A percentile compares a stretch with the other conserved stretches of the same genome.
These are phyloP conservation scores for Cryptophagus acutangulus DNA, from an alignment of 2,888 invertebrate species.

Conservation along the genomic window DNA sequence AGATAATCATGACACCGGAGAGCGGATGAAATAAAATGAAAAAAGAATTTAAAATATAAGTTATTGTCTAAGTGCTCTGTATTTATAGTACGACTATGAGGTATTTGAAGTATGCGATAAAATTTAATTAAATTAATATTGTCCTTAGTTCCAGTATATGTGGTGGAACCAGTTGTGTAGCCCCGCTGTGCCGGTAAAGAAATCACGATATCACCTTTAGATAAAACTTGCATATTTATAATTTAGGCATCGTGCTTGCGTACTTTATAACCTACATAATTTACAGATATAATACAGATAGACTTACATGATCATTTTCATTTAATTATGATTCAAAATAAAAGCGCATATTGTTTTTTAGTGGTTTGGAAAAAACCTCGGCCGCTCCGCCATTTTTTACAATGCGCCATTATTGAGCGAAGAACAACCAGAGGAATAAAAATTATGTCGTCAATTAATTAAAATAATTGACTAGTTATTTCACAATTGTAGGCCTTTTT, in stretches of 20 bases:
- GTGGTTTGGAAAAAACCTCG: too few species aligned
- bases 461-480: too few species aligned
- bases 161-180: constrained; percentile 35
- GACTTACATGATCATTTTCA: background rate
- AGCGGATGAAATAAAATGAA: background rate
- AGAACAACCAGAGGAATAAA: too few species aligned
- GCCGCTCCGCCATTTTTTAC: too few species aligned
- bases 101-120: constrained; percentile 45
- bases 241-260: constrained; percentile 26
- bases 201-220: constrained; percentile 36
- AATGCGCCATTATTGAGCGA: too few species aligned
- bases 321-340: constrained; percentile 2
- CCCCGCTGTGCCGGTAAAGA: constrained; percentile 37
- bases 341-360: too few species aligned
- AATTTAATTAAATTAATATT: constrained; percentile 48
- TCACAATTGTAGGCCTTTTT: too few species aligned
- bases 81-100: constrained; percentile 39
- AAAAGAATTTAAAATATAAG: constrained; percentile 4
- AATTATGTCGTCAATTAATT: too few species aligned
- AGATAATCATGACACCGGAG: background rate
- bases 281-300: background rate
- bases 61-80: constrained; percentile 32
- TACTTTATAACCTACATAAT: constrained; percentile 2
- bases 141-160: constrained; percentile 28
- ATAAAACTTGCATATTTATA: constrained; percentile 39